phyloP scores from a whole-genome alignment of 2,113 vertebrate species.

The Origma solitaria region DNA sequence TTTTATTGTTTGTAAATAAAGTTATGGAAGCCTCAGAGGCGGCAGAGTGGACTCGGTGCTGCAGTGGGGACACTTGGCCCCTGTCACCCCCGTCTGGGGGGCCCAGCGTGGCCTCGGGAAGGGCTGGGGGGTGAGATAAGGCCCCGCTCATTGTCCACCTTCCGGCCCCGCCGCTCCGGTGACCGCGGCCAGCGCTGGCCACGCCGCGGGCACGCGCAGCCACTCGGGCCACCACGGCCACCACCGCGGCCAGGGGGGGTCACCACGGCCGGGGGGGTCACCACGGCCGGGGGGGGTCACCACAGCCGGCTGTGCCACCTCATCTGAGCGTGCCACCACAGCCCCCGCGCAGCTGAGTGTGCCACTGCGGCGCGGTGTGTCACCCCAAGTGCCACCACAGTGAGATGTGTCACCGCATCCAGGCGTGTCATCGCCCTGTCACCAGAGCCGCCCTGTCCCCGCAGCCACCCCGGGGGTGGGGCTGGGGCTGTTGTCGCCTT shows the following conservation, averaged over 20 bases:
- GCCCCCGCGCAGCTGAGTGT: fast-evolving
- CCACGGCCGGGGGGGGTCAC: too few relatives aligned
- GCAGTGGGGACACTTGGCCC: neutral
- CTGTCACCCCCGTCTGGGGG: neutral
- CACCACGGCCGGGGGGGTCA: neutral
- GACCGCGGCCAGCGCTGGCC: neutral
- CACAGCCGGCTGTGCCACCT: too few relatives aligned
- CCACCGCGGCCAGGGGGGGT: fast-evolving
- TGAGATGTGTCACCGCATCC: neutral
- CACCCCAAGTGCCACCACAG: fast-evolving
- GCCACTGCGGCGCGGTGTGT: neutral
- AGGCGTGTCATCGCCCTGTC: neutral
- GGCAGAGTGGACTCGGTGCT: neutral
- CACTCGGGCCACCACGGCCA: fast-evolving
- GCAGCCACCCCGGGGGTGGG: neutral
- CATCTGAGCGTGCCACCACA: neutral
- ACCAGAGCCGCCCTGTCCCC: neutral
- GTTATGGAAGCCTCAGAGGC: neutral
- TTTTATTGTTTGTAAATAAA: constrained; percentile 63
- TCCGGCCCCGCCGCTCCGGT: neutral
- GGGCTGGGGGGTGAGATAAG: neutral
- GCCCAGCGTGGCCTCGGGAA: neutral
- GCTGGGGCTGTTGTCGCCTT: neutral
- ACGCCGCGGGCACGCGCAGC: neutral
- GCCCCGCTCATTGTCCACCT: constrained; percentile 3